Evolutionary conservation across 2,888 invertebrate genomes (phyloP), one percentile per base, ranked within the genome.

Genomic region (Aproaerema taeniolella): DNA sequence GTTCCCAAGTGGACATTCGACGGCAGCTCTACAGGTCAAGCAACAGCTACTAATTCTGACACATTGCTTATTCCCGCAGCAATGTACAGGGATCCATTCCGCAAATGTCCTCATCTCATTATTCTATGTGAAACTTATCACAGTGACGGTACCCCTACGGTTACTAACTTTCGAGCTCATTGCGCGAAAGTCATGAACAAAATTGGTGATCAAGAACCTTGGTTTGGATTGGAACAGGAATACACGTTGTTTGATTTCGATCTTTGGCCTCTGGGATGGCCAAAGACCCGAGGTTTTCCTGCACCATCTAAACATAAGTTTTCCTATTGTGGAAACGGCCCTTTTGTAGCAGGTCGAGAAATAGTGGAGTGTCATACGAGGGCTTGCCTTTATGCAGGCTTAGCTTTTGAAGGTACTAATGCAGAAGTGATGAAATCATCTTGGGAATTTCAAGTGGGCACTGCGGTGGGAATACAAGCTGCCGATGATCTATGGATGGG

Each of bases 371-470:
- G 97, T 24, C 99, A 99, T 66, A 76, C 87, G 0, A 67, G 85
- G 49, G 89, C 97, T 7, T 97, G 97, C 61, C 80, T 99, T 39
- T 98, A 97, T 69, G 93, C 98, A 38, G 98, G 98, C 28, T 89
- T 99, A 58, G 93, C 94, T 58, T 93, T 97, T 53, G 89, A 92
- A 38, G 99, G 99, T 31, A 94, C 93, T 34, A 99, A 99, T 75
- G 98, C 98, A n/a, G 98, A 99, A 87, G 98, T 97, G 16, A 98
- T 98, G 98, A 97, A 97, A 28, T 94, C 96, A 10, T 97, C 96
- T 80, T 95, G 94, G 94, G 94, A 94, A 73, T 95, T 90, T 77
- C 95, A 96, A 82, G 92, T 97, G 9, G 97, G 97, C n/a, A 95
- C 96, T 0, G 94, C 95, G 53, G 88, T 91, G 52, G 97, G 97